Evolutionary conservation across 2,888 invertebrate species (phyloP).

Genomic region (Osedax frankpressi): DNA sequence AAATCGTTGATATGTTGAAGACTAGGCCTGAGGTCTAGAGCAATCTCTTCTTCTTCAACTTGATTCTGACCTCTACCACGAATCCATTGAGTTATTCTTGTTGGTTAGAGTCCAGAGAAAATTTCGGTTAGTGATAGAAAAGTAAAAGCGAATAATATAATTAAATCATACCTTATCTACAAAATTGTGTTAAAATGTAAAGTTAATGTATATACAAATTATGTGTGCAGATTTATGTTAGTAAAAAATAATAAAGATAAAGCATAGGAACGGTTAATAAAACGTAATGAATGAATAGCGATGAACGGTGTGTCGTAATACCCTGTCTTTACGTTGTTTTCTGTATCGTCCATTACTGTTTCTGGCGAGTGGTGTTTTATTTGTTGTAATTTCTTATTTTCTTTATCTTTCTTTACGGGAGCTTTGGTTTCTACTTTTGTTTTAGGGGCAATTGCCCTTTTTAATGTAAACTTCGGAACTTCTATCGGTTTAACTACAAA

Average conservation of each 20-base stretch:
- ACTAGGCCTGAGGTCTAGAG: constrained; percentile 34
- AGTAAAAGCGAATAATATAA: no score
- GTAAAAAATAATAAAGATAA: no score
- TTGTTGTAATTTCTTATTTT: background rate
- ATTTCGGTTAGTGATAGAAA: background rate
- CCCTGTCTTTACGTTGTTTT: background rate
- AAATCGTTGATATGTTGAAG: constrained; percentile 34
- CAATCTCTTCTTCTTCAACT: constrained; percentile 29
- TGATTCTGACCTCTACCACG: background rate
- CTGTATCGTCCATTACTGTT: background rate
- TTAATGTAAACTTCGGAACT: background rate
- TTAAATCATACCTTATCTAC: no score
- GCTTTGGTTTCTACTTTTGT: background rate
- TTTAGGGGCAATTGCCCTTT: background rate
- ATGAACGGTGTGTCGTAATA: no score
- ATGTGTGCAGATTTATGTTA: no score
- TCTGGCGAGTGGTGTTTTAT: background rate
- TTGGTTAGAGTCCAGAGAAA: background rate
- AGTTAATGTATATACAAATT: no score
- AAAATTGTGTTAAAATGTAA: no score
- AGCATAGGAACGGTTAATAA: no score
- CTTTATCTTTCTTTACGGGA: background rate
- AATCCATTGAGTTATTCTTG: constrained; percentile 1
- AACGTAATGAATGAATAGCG: no score
- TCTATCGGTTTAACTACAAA: background rate